These are phyloP conservation scores for Epinotia brunnichana DNA, from an alignment of 2,888 invertebrate genomes.

Conservation along the genomic window DNA sequence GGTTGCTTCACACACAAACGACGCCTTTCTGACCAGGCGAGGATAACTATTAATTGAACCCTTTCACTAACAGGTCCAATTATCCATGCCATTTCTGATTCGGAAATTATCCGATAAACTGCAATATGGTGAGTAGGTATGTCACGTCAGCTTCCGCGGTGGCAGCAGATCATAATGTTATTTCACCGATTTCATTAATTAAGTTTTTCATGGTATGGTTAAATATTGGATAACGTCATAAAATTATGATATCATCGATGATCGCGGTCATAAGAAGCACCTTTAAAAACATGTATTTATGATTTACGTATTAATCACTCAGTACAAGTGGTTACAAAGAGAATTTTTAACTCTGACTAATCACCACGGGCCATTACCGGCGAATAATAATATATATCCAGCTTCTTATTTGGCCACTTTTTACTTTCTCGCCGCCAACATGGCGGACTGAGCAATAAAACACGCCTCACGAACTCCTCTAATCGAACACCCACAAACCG, in stretches of 20 bases:
- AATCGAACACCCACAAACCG: slow-evolving; percentile 24
- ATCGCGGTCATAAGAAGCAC: neutral
- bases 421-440: slow-evolving; percentile 27
- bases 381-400: slow-evolving; percentile 2
- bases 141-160: slow-evolving; percentile 21
- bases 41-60: slow-evolving; percentile 27
- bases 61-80: slow-evolving; percentile 22
- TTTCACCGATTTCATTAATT: slow-evolving; percentile 33
- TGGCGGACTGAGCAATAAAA: slow-evolving; percentile 8
- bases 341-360: slow-evolving; percentile 7
- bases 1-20: slow-evolving; percentile 22
- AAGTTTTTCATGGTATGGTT: neutral
- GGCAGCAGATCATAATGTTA: slow-evolving; percentile 15
- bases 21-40: slow-evolving; percentile 26
- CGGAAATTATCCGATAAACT: slow-evolving; percentile 10
- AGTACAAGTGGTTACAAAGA: slow-evolving; percentile 2
- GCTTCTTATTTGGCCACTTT: slow-evolving; percentile 28
- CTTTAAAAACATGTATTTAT: neutral
- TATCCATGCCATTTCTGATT: slow-evolving; percentile 8
- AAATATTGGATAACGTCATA: slow-evolving; percentile 12
- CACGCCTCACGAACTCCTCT: slow-evolving; percentile 12
- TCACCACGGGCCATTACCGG: slow-evolving; percentile 12
- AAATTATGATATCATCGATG: slow-evolving; percentile 10
- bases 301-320: neutral
- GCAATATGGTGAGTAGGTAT: neutral